Evolutionary conservation across 92 coral and sea anemone genomes (phyloP), one percentile per base, ranked within the genome.

Genomic region (Pocillopora grandis): DNA sequence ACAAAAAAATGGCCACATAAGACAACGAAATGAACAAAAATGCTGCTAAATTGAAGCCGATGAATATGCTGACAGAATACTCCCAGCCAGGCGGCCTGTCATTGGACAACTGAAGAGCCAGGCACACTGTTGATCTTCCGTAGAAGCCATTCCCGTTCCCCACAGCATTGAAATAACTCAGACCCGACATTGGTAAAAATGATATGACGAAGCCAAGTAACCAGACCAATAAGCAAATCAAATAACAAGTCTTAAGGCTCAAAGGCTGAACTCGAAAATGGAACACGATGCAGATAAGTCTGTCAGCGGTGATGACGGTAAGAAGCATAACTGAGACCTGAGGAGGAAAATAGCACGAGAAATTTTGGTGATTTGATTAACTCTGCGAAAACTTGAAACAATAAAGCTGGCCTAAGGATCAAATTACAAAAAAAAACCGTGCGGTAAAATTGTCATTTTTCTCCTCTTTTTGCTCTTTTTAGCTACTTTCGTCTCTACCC

Each of bases 41-140:
- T 0, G 95, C 86, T 36, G 55, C 27, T 0, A 86, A 80, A 72
- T 92, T 92, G 42, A 90, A 84, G 6, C 76, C 90, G 62, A 92
- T 87, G 81, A 90, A 92, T 48, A 92, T 64, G 6, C 76, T 79
- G 6, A 90, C 89, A 6, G 95, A 77, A 49, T 89, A 94, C 71
- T 88, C 92, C 92, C 93, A 94, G 18, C 98, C 98, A 15, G 93
- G 80, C 2, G 88, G 85, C 66, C 85, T 78, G 10, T 85, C 87
- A 5, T 36, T 72, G 42, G 98, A 94, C 20, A 94, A 87, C 71
- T 90, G 91, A 14, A 92, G 80, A 31, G 95, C 89, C 16, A 92
- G 91, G 21, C 95, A 92, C 3, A 92, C 93, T 16, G 94, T 83
- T 9, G 95, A 90, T 33, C 93, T 77, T 20, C 95, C 94, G 52